Percentiles rank a stretch among this genome's conserved stretches.
These are phyloP conservation scores for Agrotis exclamationis DNA, from an alignment of 2,888 invertebrate species.

Conservation along the genomic window DNA sequence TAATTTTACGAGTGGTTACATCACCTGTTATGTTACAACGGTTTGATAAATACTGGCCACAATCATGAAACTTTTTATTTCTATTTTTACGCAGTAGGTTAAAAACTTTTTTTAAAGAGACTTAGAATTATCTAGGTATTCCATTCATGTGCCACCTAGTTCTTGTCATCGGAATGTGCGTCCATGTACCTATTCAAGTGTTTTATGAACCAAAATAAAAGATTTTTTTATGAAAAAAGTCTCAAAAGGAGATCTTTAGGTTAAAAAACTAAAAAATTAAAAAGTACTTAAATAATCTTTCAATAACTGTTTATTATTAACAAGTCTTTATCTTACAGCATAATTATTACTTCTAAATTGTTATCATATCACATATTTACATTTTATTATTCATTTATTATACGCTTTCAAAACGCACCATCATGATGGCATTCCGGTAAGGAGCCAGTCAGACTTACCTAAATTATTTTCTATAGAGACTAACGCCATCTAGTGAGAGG, in stretches of 20 bases:
- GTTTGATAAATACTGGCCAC: no score
- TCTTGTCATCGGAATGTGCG: no score
- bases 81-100: no score
- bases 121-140: no score
- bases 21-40: no score
- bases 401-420: constrained; percentile 52
- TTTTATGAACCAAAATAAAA: no score
- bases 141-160: no score
- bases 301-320: constrained; percentile 57
- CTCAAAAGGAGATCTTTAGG: neutral
- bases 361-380: constrained; percentile 67
- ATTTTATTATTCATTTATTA: constrained; percentile 39
- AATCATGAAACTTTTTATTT: no score
- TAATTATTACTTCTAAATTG: constrained; percentile 39
- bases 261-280: neutral
- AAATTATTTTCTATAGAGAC: constrained; percentile 29
- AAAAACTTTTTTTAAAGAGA: no score
- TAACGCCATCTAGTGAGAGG: constrained; percentile 50
- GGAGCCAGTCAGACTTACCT: constrained; percentile 33
- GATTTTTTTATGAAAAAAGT: no score
- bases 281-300: neutral
- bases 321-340: constrained; percentile 59
- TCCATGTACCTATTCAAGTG: no score
- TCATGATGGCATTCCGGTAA: constrained; percentile 32
- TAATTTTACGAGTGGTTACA: no score